Percentiles rank a stretch among this genome's conserved stretches.
phyloP scores from a whole-genome alignment of 37 sponge, comb jelly and placozoan genomes.

The Axinella damicornis region DNA sequence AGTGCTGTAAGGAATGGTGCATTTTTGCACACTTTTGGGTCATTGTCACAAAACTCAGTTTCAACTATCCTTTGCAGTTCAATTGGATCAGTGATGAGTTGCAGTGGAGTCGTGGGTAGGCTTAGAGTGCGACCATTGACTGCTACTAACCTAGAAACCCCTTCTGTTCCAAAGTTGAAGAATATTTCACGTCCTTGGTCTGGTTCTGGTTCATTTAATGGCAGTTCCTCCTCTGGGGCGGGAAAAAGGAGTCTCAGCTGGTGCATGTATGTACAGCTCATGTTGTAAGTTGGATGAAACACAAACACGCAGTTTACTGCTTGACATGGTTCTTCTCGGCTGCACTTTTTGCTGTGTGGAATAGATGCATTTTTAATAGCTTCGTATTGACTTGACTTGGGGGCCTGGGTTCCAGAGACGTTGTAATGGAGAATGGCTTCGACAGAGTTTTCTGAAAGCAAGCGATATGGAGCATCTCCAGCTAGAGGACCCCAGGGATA shows the following conservation, averaged over 20 bases:
- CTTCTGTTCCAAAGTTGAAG: constrained; percentile 45
- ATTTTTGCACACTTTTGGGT: neutral
- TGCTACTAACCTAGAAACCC: neutral
- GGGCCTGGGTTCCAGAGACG: neutral
- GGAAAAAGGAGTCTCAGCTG: constrained; percentile 24
- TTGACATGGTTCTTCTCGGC: neutral
- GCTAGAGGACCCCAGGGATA: no score
- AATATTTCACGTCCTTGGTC: neutral
- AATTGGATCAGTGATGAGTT: neutral
- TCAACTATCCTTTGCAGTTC: neutral
- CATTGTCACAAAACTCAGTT: neutral
- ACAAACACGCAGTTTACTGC: constrained; percentile 43
- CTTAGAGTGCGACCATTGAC: constrained; percentile 20
- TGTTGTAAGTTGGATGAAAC: constrained; percentile 10
- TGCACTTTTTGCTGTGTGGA: constrained; percentile 1
- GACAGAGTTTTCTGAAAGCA: constrained; percentile 6
- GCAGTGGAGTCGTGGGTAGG: constrained; percentile 2
- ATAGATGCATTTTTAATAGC: neutral
- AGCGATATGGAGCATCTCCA: neutral
- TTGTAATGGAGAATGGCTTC: constrained; percentile 51
- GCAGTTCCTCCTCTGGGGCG: neutral
- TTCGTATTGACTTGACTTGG: neutral
- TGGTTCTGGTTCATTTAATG: neutral
- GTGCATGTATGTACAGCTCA: constrained; percentile 4
- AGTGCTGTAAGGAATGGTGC: neutral